Percentiles rank a stretch among this genome's conserved stretches.
Conservation (phyloP, 2,113 vertebrate genomes). For the Gorsachius goisagi region DNA sequence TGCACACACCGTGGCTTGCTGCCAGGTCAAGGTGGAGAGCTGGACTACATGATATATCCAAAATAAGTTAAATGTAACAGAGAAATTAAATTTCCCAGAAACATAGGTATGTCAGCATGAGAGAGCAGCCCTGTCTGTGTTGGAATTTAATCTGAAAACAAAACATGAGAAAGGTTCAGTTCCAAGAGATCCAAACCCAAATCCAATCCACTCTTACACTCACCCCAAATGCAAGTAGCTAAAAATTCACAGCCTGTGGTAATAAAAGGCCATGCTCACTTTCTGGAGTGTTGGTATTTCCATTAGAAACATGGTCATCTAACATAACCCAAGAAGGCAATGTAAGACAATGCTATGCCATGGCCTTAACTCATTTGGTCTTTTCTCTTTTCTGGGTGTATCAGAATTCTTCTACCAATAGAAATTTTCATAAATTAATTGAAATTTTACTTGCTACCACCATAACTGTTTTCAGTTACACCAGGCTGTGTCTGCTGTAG, state of each 20-base stretch:
- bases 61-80: background rate
- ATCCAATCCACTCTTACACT: background rate
- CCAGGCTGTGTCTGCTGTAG: background rate
- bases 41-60: background rate
- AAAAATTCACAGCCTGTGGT: background rate
- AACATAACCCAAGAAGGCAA: background rate
- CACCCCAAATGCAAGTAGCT: background rate
- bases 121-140: background rate
- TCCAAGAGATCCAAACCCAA: background rate
- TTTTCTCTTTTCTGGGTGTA: background rate
- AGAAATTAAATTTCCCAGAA: background rate
- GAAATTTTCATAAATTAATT: background rate
- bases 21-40: background rate
- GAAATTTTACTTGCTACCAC: background rate
- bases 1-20: fast-evolving
- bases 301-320: background rate
- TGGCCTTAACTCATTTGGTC: background rate
- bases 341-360: background rate
- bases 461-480: background rate
- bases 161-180: background rate
- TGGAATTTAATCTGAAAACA: background rate
- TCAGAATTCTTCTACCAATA: background rate
- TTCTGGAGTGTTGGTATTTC: background rate
- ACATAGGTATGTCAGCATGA: background rate
- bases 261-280: background rate